These are phyloP conservation scores for Euproctis similis DNA, from an alignment of 2,888 invertebrate species.

Conservation along the genomic window DNA sequence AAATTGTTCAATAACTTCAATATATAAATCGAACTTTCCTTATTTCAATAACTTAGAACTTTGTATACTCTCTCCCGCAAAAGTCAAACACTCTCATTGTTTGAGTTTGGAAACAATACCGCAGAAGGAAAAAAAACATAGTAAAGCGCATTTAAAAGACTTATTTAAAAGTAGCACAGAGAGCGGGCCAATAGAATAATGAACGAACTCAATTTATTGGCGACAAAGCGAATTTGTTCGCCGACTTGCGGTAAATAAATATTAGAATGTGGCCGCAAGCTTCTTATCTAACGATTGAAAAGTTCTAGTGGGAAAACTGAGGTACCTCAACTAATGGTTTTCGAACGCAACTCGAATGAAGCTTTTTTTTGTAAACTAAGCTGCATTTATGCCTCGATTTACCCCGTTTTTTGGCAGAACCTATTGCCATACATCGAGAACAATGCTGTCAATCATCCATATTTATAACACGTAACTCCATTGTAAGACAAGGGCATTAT, in stretches of 20 bases:
- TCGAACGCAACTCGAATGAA: slow-evolving; percentile 25
- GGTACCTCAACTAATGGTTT: slow-evolving; percentile 25
- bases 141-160: slow-evolving; percentile 33
- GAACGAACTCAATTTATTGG: slow-evolving; percentile 48
- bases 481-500: no score
- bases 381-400: no score
- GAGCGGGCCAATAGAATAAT: slow-evolving; percentile 52
- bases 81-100: slow-evolving; percentile 11
- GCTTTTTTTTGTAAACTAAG: no score
- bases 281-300: slow-evolving; percentile 66
- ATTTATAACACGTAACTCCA: no score
- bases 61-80: slow-evolving; percentile 12
- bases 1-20: slow-evolving; percentile 8
- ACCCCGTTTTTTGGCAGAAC: no score
- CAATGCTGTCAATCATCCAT: no score
- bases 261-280: slow-evolving; percentile 54
- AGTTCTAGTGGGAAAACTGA: slow-evolving; percentile 53
- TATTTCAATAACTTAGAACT: slow-evolving; percentile 10
- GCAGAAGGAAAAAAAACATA: slow-evolving; percentile 29
- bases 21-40: slow-evolving; percentile 2
- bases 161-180: slow-evolving; percentile 22
- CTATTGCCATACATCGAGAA: no score
- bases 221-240: slow-evolving; percentile 38
- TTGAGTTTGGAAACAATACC: slow-evolving; percentile 17
- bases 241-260: slow-evolving; percentile 55